These are phyloP conservation scores for Actinia tenebrosa DNA, from an alignment of 64 coral and sea anemone species.

Conservation along the genomic window DNA sequence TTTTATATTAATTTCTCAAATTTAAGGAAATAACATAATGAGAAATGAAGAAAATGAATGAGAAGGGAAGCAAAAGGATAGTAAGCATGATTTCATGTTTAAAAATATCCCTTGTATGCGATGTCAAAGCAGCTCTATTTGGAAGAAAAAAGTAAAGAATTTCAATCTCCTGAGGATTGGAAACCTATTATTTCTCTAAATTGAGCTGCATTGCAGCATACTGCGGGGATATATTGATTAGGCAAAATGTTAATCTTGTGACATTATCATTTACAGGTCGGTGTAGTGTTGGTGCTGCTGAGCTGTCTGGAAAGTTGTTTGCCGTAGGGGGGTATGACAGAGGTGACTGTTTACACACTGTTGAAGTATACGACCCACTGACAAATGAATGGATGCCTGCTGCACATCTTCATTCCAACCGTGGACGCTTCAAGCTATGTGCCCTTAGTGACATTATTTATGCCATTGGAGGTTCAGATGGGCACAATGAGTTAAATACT, in stretches of 20 bases:
- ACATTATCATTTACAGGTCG: constrained; percentile 45
- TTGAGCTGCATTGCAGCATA: too few relatives aligned
- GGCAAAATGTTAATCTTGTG: neutral
- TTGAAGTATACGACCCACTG: constrained; percentile 71
- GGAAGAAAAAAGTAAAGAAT: too few relatives aligned
- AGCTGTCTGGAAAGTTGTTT: constrained; percentile 68
- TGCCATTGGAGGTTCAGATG: constrained; percentile 83
- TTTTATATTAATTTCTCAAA: too few relatives aligned
- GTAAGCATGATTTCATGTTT: too few relatives aligned
- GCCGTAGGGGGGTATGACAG: constrained; percentile 97
- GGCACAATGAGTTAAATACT: constrained; percentile 64
- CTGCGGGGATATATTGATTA: neutral
- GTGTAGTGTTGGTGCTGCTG: constrained; percentile 83
- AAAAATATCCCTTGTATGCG: too few relatives aligned
- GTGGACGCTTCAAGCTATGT: constrained; percentile 68
- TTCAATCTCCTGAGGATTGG: too few relatives aligned
- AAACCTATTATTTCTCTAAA: too few relatives aligned
- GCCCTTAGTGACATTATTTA: constrained; percentile 62
- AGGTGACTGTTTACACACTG: constrained; percentile 80
- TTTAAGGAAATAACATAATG: too few relatives aligned
- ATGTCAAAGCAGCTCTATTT: too few relatives aligned
- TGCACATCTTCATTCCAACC: constrained; percentile 51
- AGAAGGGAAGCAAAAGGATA: too few relatives aligned
- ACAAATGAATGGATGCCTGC: constrained; percentile 86
- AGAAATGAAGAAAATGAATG: too few relatives aligned